These are phyloP conservation scores for Camponotus fellah DNA, from an alignment of 2,888 invertebrate genomes.

Conservation along the genomic window DNA sequence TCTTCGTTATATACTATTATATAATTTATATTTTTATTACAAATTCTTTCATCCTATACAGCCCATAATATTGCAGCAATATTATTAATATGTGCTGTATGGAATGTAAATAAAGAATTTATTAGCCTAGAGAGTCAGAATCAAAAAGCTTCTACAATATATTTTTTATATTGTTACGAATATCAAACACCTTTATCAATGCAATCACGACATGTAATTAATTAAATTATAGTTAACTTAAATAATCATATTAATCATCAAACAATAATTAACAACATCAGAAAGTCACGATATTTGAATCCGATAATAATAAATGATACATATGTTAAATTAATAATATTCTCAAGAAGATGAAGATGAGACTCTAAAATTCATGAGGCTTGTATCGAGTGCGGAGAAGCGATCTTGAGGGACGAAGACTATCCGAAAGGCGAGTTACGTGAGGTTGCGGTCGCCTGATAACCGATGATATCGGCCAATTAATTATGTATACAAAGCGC, in stretches of 20 bases:
- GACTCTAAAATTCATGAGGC: slow-evolving; percentile 18
- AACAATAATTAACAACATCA: slow-evolving; percentile 1
- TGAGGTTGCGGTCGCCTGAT: neutral
- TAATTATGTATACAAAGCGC: slow-evolving; percentile 27
- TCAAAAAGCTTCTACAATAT: neutral
- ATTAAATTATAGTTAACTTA: neutral
- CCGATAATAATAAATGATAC: neutral
- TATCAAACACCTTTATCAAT: neutral
- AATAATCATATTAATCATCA: neutral
- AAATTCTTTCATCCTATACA: too few species aligned
- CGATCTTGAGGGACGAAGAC: neutral
- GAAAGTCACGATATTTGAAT: neutral
- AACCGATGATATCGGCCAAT: slow-evolving; percentile 27
- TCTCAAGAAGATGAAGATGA: neutral
- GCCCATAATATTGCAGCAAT: too few species aligned
- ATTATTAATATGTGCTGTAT: too few species aligned
- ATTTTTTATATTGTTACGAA: neutral
- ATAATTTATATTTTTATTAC: neutral
- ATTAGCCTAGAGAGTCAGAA: too few species aligned
- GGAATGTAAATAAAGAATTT: too few species aligned
- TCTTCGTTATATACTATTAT: neutral
- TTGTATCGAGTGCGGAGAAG: neutral
- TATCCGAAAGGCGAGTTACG: slow-evolving; percentile 20
- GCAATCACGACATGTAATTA: slow-evolving; percentile 2
- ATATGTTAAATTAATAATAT: slow-evolving; percentile 2